Percentiles rank a stretch among this genome's conserved stretches.
These are phyloP conservation scores for Erebia ligea DNA, from an alignment of 2,888 invertebrate genomes.

Conservation along the genomic window DNA sequence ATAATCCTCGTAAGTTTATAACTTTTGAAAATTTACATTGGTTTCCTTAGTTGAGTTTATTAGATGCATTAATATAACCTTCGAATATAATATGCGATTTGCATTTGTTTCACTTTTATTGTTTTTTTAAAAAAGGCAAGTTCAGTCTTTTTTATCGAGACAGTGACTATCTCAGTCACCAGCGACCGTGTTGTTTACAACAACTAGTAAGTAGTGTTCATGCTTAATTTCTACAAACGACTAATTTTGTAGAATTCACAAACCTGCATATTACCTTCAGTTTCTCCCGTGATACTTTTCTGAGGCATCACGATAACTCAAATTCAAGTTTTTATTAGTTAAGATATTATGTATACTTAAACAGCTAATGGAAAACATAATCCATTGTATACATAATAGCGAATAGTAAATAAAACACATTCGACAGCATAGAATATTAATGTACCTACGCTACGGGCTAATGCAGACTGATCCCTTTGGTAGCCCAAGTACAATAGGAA, in stretches of 20 bases:
- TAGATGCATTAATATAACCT: no score
- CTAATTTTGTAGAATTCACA: background rate
- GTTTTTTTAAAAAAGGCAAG: no score
- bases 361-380: constrained; percentile 16
- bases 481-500: constrained; percentile 37
- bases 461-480: constrained; percentile 62
- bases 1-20: no score
- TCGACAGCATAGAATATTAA: constrained; percentile 78
- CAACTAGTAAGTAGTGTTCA: no score
- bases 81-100: background rate
- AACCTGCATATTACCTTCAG: background rate
- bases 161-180: no score
- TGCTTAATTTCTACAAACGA: no score
- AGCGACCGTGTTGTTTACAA: no score
- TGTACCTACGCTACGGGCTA: constrained; percentile 60
- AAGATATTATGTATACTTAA: background rate
- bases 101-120: no score
- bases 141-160: no score
- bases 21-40: no score
- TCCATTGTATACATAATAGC: constrained; percentile 25
- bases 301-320: background rate
- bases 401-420: constrained; percentile 65
- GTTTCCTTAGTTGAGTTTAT: no score
- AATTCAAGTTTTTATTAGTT: background rate
- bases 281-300: background rate